These are phyloP conservation scores for Lepus europaeus DNA, from an alignment of 2,113 vertebrate genomes.

Conservation along the genomic window DNA sequence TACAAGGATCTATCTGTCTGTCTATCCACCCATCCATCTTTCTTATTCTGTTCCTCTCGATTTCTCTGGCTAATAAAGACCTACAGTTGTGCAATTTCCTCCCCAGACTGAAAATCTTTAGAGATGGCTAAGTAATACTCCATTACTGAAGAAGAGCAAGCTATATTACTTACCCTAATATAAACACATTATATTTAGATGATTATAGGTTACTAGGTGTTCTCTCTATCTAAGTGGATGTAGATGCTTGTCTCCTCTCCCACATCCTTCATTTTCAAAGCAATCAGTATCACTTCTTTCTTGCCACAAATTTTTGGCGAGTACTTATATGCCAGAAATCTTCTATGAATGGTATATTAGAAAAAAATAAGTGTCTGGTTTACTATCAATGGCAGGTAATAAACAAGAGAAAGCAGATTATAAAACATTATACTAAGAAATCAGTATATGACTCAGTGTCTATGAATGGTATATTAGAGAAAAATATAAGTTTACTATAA, in stretches of 20 bases:
- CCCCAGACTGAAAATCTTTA: neutral
- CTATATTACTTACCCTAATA: neutral
- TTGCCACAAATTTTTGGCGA: neutral
- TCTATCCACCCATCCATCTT: neutral
- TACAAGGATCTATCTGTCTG: neutral
- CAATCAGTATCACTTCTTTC: neutral
- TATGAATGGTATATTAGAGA: neutral
- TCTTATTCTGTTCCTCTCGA: neutral
- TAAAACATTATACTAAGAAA: neutral
- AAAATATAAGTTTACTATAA: neutral
- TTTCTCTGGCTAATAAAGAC: neutral
- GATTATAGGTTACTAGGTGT: neutral
- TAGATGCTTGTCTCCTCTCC: neutral
- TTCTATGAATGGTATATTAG: neutral
- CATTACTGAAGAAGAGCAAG: neutral
- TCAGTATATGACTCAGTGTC: neutral
- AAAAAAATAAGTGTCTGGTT: neutral
- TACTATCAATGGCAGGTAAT: neutral
- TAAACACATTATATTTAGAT: neutral
- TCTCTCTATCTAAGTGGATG: neutral
- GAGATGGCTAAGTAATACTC: neutral
- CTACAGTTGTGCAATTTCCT: neutral
- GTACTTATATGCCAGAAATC: neutral
- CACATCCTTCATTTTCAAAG: neutral
- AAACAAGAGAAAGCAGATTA: constrained; percentile 34